Evolutionary conservation across 2,113 vertebrate species (phyloP), one percentile per base, ranked within the genome.

Genomic region (Verasper variegatus): DNA sequence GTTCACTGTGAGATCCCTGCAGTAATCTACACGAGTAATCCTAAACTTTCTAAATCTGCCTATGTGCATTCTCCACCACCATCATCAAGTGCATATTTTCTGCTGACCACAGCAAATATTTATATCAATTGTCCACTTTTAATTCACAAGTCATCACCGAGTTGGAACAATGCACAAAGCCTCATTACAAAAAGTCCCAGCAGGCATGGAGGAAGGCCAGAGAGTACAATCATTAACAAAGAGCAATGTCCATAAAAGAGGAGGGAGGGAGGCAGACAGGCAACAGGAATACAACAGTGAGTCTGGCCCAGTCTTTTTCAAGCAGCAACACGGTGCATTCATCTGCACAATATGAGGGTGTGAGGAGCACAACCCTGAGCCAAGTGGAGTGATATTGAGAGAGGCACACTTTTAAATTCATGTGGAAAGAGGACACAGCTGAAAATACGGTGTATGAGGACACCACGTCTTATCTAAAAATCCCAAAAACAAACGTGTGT

Each of bases 181-280:
- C 24, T 47, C 0, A 0, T 31, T 65, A 2, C 15, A 72, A 35
- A 62, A 70, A 15, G 35, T 58, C n/a, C 55, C 51, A 56, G 31
- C 24, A 76, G 18, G 11, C 35, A n/a, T 31, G 31, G 15, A 51
- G 54, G 27, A 27, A 59, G 45, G 73, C 58, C 18, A 74, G 31
- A 27, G 54, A 55, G 6, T 58, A 49, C 79, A 58, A 73, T 81
- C 60, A 86, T 84, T 90, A 84, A 76, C 82, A 79, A 31, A 31
- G 82, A 68, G n/a, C 56, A 71, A 78, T 45, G 72, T 78, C 80
- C 71, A 45, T 52, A 54, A 31, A 71, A 68, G 64, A 63, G 47
- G 26, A 74, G 49, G 64, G 64, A 23, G 15, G 67, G 49, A 13
- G 58, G 23, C 23, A 26, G 52, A 55, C 52, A 55, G n/a, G 52